These are phyloP conservation scores for Micromys minutus DNA, from an alignment of 2,113 vertebrate species.

Conservation along the genomic window DNA sequence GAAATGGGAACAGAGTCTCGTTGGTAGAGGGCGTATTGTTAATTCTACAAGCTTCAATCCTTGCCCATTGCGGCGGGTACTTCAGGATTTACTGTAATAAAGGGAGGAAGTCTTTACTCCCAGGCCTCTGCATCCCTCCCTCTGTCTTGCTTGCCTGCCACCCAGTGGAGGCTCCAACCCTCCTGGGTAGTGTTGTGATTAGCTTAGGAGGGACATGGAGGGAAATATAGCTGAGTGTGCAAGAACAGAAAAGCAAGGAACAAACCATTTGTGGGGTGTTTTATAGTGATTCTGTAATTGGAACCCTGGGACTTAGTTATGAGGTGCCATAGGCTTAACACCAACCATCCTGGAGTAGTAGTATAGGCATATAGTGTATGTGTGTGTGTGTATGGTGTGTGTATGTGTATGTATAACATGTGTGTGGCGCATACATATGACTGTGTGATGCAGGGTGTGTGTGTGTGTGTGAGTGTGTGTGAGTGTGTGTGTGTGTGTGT, in stretches of 20 bases:
- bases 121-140: not conserved
- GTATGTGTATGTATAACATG: not conserved
- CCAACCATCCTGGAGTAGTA: not conserved
- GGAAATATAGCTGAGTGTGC: not conserved
- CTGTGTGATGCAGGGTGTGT: no score
- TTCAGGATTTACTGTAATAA: accelerated
- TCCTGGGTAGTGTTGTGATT: not conserved
- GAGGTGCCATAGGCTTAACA: constrained; percentile 42
- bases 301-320: constrained; percentile 58
- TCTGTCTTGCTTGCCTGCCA: no score
- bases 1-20: not conserved
- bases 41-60: no score
- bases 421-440: not conserved
- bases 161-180: no score
- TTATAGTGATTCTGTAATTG: constrained; percentile 36
- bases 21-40: not conserved
- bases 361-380: no score
- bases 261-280: constrained; percentile 34
- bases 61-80: not conserved
- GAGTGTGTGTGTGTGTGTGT: no score
- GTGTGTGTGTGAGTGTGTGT: no score
- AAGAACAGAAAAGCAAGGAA: constrained; percentile 33
- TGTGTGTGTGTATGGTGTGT: not conserved
- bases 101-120: not conserved
- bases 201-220: not conserved